These are phyloP conservation scores for Crepidodera aurea DNA, from an alignment of 2,888 invertebrate genomes.

Conservation along the genomic window DNA sequence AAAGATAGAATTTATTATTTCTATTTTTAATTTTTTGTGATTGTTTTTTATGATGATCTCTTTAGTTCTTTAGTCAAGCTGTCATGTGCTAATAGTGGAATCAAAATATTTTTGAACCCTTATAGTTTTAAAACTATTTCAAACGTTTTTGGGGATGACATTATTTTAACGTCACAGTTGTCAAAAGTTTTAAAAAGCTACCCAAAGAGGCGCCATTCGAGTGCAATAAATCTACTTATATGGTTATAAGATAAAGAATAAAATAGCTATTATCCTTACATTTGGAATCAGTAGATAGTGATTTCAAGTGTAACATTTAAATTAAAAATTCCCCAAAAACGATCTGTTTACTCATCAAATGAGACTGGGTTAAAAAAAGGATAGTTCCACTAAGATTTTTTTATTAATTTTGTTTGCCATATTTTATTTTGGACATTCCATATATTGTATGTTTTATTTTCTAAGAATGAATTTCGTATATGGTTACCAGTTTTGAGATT, in stretches of 20 bases:
- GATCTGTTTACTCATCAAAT: neutral
- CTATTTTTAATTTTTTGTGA: constrained; percentile 20
- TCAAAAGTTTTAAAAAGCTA: too few species aligned
- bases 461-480: constrained; percentile 25
- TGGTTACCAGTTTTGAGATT: constrained; percentile 40
- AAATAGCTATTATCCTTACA: too few species aligned
- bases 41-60: constrained; percentile 26
- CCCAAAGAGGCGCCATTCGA: too few species aligned
- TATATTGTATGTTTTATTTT: constrained; percentile 29
- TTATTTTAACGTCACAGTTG: too few species aligned
- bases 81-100: constrained; percentile 16
- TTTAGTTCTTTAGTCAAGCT: constrained; percentile 17
- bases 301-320: too few species aligned
- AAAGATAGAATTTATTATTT: constrained; percentile 1
- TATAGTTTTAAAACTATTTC: neutral
- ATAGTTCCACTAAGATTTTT: constrained; percentile 3
- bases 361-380: neutral
- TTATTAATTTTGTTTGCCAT: constrained; percentile 4
- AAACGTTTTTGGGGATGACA: too few species aligned
- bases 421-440: constrained; percentile 32
- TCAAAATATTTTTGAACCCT: constrained; percentile 2
- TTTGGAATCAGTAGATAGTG: too few species aligned
- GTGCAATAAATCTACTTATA: too few species aligned
- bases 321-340: neutral
- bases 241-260: too few species aligned